A percentile compares a stretch with the other conserved stretches of the same genome.
These are phyloP conservation scores for Holothuria scabra DNA, from an alignment of 53 echinoderm and acorn worm species.

Conservation along the genomic window DNA sequence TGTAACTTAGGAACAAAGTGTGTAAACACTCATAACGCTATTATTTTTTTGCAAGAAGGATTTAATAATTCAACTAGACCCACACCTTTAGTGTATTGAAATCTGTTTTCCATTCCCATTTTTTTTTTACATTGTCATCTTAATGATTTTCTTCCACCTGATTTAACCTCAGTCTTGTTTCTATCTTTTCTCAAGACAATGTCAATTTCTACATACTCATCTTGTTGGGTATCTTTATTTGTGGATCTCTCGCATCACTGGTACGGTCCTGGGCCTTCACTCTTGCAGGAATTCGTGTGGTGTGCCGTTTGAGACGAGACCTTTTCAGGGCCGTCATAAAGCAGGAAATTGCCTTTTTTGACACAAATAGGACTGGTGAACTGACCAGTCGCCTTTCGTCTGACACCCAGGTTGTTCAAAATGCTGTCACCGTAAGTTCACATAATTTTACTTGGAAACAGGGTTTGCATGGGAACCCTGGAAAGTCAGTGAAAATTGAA, in stretches of 20 bases:
- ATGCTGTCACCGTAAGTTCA: constrained; percentile 87
- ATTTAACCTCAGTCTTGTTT: not conserved
- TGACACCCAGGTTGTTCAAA: constrained; percentile 94
- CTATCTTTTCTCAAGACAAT: constrained; percentile 32
- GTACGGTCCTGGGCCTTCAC: constrained; percentile 93
- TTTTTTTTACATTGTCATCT: too few relatives aligned
- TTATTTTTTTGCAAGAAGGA: too few relatives aligned
- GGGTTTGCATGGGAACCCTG: too few relatives aligned
- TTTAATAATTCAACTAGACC: too few relatives aligned
- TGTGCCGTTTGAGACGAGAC: constrained; percentile 71
- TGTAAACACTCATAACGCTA: too few relatives aligned
- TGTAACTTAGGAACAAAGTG: too few relatives aligned
- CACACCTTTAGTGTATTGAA: too few relatives aligned
- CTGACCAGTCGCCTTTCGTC: constrained; percentile 91
- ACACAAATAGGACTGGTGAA: constrained; percentile 88
- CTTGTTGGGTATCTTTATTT: constrained; percentile 67
- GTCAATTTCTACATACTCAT: constrained; percentile 72
- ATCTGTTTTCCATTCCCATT: too few relatives aligned
- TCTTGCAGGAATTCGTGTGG: constrained; percentile 91
- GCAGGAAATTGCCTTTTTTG: constrained; percentile 97
- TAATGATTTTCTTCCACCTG: not conserved
- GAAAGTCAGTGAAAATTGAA: too few relatives aligned
- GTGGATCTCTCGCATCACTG: constrained; percentile 72
- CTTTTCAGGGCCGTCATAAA: constrained; percentile 83
- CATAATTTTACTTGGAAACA: too few relatives aligned